Conservation (phyloP, 2,888 invertebrate genomes). For the Ommatoiulus sabulosus region DNA sequence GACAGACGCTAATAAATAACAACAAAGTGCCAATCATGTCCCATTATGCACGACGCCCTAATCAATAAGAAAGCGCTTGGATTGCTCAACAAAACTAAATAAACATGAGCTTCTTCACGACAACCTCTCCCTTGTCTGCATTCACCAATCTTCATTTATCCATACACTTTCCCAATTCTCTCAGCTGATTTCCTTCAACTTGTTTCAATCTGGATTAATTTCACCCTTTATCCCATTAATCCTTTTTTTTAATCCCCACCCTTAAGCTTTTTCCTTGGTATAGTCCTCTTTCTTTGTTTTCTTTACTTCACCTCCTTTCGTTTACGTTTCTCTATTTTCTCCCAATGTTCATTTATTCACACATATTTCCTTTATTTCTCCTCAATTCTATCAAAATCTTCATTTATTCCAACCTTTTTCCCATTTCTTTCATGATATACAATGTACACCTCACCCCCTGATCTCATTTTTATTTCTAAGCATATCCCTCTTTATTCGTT, state of each 20-base stretch:
- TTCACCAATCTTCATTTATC: no score
- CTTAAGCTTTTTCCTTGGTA: neutral
- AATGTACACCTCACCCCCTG: no score
- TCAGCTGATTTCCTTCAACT: neutral
- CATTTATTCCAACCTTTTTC: no score
- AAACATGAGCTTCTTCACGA: neutral
- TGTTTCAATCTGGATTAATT: neutral
- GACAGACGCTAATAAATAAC: constrained; percentile 29
- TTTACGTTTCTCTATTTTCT: neutral
- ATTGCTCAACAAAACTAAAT: constrained; percentile 17
- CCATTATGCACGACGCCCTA: neutral
- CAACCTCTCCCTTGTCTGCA: neutral
- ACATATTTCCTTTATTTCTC: no score
- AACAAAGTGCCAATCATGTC: constrained; percentile 26
- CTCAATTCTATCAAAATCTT: no score
- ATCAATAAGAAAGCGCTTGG: neutral
- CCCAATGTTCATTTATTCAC: no score
- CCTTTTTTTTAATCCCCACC: neutral
- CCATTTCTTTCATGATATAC: no score
- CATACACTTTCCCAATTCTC: no score
- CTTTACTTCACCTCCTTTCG: neutral
- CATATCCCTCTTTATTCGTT: no score
- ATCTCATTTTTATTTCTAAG: no score
- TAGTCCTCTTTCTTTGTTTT: no score
- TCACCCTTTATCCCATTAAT: constrained; percentile 45